Evolutionary conservation across 2,797 vertebrate genomes (phyloP), one percentile per base, ranked within the genome.

Genomic region (Eulemur albifrons): DNA sequence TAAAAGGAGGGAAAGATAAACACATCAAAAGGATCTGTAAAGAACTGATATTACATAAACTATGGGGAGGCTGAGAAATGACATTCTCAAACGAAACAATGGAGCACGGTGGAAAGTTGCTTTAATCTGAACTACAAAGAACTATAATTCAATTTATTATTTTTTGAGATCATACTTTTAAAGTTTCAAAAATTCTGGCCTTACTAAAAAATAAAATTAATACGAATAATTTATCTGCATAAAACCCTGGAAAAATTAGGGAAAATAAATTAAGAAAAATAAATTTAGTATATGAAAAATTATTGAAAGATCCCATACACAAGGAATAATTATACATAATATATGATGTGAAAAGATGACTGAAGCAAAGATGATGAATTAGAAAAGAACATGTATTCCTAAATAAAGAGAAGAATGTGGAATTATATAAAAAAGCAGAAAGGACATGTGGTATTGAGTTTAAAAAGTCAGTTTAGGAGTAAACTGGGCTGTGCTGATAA

Each of bases 351-450:
- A 96, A 92, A 95, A 97, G 93, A 61, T 69, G 93, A 98, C 63
- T 90, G 84, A 98, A 97, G 72, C 30, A 97, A 98, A 96, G 52
- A 94, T 50, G 93, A 95, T 96, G 88, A 94, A 91, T 97, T 76
- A 72, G 27, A 81, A 48, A 95, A 27, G 80, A 76, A 73, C 32
- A 45, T 87, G 59, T 73, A 83, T 52, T 84, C 67, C 69, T 82
- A 89, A 93, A 82, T 88, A 85, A 97, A 85, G 25, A 72, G 63
- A 90, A 95, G 52, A 97, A 95, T 88, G 76, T 98, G 80, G 43
- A 96, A 13, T 95, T 95, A 35, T 93, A 65, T n/a, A 75, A 97
- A 98, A 98, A 98, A 96, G 67, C 79, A 97, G 93, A 97, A 97
- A 95, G 77, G 57, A 96, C 91, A 48, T 85, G 94, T 95, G 95